phyloP scores from a whole-genome alignment of 2,797 vertebrate species.

The Tarsius wallacei region DNA sequence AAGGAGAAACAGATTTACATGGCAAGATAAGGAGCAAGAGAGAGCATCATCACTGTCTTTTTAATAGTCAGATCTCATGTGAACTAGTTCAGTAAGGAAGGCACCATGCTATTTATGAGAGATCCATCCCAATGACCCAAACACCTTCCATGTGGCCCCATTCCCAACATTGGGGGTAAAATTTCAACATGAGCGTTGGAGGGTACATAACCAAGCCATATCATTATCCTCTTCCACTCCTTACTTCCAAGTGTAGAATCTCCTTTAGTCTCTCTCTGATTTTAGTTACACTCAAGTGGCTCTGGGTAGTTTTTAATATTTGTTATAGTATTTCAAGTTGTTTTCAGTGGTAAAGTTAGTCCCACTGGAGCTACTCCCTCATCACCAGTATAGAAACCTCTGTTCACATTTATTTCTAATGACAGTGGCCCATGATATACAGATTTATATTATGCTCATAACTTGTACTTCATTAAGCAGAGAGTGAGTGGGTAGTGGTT shows the following conservation, averaged over 20 bases:
- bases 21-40: too few species aligned
- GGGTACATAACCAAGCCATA: too few species aligned
- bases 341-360: not conserved
- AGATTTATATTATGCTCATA: not conserved
- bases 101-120: too few species aligned
- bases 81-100: too few species aligned
- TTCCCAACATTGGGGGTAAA: too few species aligned
- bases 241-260: not conserved
- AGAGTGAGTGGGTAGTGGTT: not conserved
- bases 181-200: too few species aligned
- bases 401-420: not conserved
- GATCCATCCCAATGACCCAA: too few species aligned
- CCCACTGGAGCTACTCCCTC: not conserved
- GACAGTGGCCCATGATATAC: not conserved
- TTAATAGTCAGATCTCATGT: too few species aligned
- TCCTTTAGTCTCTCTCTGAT: not conserved
- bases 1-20: too few species aligned
- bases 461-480: not conserved
- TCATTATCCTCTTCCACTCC: not conserved
- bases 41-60: too few species aligned
- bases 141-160: too few species aligned
- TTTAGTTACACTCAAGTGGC: not conserved
- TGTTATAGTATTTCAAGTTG: not conserved
- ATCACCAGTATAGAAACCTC: not conserved
- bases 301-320: not conserved